These are phyloP conservation scores for Poecilia wingei DNA, from an alignment of 2,797 vertebrate genomes.

Conservation along the genomic window DNA sequence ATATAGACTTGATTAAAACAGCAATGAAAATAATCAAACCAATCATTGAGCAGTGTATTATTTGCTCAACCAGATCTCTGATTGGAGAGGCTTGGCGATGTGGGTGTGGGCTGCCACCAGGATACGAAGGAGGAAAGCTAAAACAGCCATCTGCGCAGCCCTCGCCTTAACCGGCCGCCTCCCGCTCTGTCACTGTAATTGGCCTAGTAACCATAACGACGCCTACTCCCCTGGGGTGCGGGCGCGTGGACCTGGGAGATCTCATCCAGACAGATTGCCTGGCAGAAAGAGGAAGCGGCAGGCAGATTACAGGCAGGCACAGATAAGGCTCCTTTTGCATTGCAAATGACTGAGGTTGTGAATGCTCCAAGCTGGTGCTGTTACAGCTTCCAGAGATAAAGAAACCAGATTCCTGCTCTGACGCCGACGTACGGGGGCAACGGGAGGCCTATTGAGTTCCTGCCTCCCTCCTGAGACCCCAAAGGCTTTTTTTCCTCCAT, in stretches of 20 bases:
- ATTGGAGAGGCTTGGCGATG: constrained; percentile 5
- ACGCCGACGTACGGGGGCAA: constrained; percentile 17
- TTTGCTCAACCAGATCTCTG: constrained; percentile 29
- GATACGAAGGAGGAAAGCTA: constrained; percentile 43
- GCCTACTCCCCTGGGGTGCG: constrained; percentile 54
- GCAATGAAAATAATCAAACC: not conserved
- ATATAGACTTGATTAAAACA: not conserved
- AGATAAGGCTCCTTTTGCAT: constrained; percentile 82
- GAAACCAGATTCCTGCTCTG: constrained; percentile 37
- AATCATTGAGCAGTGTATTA: constrained; percentile 15
- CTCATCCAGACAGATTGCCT: constrained; percentile 38
- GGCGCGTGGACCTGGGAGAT: constrained; percentile 65
- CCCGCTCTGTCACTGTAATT: constrained; percentile 72
- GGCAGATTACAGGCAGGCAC: constrained; percentile 57
- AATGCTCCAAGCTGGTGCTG: constrained; percentile 28
- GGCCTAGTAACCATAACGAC: constrained; percentile 69
- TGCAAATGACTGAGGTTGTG: constrained; percentile 64
- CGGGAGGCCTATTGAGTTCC: constrained; percentile 37
- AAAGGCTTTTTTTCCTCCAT: constrained; percentile 9
- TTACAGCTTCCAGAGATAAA: constrained; percentile 44
- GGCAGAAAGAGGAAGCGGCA: constrained; percentile 53
- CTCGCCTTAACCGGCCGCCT: constrained; percentile 41
- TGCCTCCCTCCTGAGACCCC: constrained; percentile 33
- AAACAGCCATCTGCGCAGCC: constrained; percentile 70
- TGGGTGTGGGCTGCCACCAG: constrained; percentile 19